phyloP scores from a whole-genome alignment of 2,888 invertebrate genomes.

The Perdita meconis region DNA sequence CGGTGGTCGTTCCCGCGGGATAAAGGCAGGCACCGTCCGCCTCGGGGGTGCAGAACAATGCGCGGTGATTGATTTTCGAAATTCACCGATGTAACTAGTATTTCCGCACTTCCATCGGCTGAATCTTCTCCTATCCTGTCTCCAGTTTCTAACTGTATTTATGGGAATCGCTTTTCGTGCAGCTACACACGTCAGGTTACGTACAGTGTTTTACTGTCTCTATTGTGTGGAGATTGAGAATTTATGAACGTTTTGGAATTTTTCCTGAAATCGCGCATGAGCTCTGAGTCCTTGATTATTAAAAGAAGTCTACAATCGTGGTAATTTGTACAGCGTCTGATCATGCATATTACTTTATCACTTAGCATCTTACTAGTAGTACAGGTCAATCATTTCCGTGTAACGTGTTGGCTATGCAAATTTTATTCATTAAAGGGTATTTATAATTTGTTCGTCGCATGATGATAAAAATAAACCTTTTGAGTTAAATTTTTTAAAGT shows the following conservation, averaged over 20 bases:
- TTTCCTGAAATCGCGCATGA: not conserved
- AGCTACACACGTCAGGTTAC: too few relatives aligned
- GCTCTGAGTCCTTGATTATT: not conserved
- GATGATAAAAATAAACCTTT: too few relatives aligned
- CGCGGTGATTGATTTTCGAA: slow-evolving; percentile 47
- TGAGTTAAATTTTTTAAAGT: too few relatives aligned
- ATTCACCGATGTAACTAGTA: slow-evolving; percentile 40
- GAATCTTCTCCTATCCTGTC: slow-evolving; percentile 25
- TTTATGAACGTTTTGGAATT: not conserved
- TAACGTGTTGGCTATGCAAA: too few relatives aligned
- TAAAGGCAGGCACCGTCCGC: slow-evolving; percentile 25
- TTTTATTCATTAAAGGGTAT: too few relatives aligned
- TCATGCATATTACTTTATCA: not conserved
- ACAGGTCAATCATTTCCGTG: not conserved
- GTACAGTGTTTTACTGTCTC: too few relatives aligned
- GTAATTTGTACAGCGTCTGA: not conserved
- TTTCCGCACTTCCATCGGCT: slow-evolving; percentile 15
- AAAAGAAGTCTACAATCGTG: not conserved
- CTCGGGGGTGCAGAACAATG: slow-evolving; percentile 33
- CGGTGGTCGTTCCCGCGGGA: slow-evolving; percentile 7
- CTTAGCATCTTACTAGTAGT: not conserved
- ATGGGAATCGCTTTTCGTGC: not conserved
- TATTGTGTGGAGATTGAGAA: not conserved
- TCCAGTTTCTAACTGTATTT: slow-evolving; percentile 5
- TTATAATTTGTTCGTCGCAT: too few relatives aligned